Conservation (phyloP, 2,113 vertebrate genomes). For the Triplophysa dalaica region DNA sequence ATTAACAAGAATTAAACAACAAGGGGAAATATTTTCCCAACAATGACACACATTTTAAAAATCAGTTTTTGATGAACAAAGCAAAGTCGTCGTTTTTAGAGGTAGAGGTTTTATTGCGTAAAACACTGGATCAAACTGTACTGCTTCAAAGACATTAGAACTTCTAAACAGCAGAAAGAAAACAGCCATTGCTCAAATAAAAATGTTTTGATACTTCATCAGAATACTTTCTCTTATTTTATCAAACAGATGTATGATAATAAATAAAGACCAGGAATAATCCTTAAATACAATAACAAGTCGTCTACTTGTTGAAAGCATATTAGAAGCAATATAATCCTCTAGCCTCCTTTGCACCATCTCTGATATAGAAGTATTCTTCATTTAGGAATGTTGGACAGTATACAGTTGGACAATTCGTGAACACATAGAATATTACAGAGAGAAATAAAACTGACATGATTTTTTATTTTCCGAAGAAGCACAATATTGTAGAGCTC, state of each 20-base stretch:
- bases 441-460: conserved; percentile 76
- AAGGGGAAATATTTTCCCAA: background rate
- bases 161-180: conserved; percentile 83
- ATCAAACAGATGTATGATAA: conserved; percentile 80
- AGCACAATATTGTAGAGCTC: conserved; percentile 24
- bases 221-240: conserved; percentile 77
- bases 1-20: conserved; percentile 34
- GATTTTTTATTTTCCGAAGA: conserved; percentile 70
- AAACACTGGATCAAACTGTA: conserved; percentile 85
- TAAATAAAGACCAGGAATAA: conserved; percentile 92
- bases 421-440: conserved; percentile 81
- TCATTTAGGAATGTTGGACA: conserved; percentile 84
- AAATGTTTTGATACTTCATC: conserved; percentile 83
- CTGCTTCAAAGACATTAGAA: conserved; percentile 87
- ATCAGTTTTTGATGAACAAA: conserved; percentile 16
- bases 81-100: conserved; percentile 64
- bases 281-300: conserved; percentile 87
- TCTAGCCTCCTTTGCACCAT: conserved; percentile 79
- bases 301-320: conserved; percentile 85
- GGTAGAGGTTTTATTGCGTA: conserved; percentile 92
- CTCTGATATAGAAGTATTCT: conserved; percentile 79
- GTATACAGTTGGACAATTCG: conserved; percentile 84
- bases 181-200: conserved; percentile 82
- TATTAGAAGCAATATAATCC: conserved; percentile 78
- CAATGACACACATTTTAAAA: no score